Evolutionary conservation across 1,140 invertebrate genomes (phyloP).

Genomic region (Drosophila sturtevanti): DNA sequence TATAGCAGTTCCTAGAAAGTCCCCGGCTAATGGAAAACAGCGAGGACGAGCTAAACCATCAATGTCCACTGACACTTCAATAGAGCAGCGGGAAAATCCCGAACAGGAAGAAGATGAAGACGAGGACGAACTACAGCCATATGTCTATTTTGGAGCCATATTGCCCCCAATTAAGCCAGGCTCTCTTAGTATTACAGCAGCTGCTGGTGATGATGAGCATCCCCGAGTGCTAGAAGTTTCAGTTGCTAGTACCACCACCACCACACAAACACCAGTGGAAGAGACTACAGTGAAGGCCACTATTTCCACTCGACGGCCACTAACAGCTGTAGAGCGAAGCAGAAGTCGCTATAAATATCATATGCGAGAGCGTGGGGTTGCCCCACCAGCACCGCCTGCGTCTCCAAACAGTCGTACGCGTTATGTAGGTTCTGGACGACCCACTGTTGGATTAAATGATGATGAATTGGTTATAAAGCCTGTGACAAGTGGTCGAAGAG

Average conservation of each 20-base stretch:
- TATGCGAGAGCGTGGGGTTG: slow-evolving; percentile 82
- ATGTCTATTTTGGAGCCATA: slow-evolving; percentile 88
- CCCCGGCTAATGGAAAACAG: slow-evolving; percentile 19
- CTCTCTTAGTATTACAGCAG: slow-evolving; percentile 83
- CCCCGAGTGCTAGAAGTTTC: slow-evolving; percentile 73
- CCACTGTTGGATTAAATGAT: slow-evolving; percentile 49
- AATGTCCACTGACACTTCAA: slow-evolving; percentile 29
- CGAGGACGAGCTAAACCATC: slow-evolving; percentile 49
- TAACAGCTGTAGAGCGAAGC: slow-evolving; percentile 70
- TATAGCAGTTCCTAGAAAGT: slow-evolving; percentile 63
- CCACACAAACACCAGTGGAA: slow-evolving; percentile 20
- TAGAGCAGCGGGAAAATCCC: not conserved
- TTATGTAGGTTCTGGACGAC: slow-evolving; percentile 63
- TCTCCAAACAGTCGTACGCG: slow-evolving; percentile 47
- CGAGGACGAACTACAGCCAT: slow-evolving; percentile 87
- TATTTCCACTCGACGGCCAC: slow-evolving; percentile 51
- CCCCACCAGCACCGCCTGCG: slow-evolving; percentile 18
- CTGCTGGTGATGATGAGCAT: slow-evolving; percentile 75
- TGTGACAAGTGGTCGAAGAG: slow-evolving; percentile 36
- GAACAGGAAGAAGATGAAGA: slow-evolving; percentile 56
- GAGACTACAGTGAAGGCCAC: slow-evolving; percentile 37
- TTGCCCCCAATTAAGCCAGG: slow-evolving; percentile 84
- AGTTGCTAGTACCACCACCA: slow-evolving; percentile 58
- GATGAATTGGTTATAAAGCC: slow-evolving; percentile 36
- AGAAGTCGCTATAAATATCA: slow-evolving; percentile 82